Percentiles rank a stretch among this genome's conserved stretches.
These are phyloP conservation scores for Nephrotoma appendiculata DNA, from an alignment of 2,888 invertebrate species.

Conservation along the genomic window DNA sequence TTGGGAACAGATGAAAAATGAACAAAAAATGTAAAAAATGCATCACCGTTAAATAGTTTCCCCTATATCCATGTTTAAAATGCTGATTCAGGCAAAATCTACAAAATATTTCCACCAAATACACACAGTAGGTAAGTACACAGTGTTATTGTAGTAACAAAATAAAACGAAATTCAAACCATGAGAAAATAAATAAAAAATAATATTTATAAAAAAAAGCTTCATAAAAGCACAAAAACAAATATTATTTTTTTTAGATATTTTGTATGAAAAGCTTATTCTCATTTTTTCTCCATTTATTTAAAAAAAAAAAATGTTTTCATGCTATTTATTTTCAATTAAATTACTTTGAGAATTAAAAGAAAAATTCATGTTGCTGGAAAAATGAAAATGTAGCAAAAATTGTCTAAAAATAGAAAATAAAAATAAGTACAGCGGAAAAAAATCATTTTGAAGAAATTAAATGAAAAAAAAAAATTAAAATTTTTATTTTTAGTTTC, in stretches of 20 bases:
- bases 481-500: not conserved
- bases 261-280: not conserved
- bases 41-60: not conserved
- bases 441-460: not conserved
- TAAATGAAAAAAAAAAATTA: not conserved
- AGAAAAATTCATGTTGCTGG: not conserved
- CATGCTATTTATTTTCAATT: not conserved
- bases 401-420: not conserved
- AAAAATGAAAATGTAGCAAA: not conserved
- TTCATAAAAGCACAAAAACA: not conserved
- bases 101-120: not conserved
- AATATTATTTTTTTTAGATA: not conserved
- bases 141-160: not conserved
- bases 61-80: not conserved
- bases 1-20: not conserved
- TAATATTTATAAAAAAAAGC: not conserved
- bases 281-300: not conserved
- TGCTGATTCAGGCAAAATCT: not conserved
- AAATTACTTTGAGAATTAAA: not conserved
- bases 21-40: not conserved
- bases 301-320: not conserved
- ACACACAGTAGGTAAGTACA: not conserved
- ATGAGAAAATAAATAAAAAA: not conserved
- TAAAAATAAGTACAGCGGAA: not conserved
- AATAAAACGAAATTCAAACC: not conserved